phyloP scores from a whole-genome alignment of 2,888 invertebrate genomes.

The Sarcophaga rosellei region DNA sequence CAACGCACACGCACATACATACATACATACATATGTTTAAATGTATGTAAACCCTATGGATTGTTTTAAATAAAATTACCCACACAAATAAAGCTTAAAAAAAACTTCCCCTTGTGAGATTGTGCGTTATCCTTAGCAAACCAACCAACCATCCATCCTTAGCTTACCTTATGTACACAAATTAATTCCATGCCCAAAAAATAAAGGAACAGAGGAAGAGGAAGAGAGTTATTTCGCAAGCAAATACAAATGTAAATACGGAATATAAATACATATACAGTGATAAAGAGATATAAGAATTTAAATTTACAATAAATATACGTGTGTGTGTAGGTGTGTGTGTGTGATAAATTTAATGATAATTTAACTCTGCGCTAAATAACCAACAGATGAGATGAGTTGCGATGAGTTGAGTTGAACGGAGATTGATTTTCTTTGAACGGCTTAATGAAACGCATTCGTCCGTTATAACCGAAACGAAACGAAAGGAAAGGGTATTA shows the following conservation, averaged over 20 bases:
- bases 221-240: slow-evolving; percentile 28
- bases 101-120: too few species aligned
- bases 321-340: too few species aligned
- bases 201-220: too few species aligned
- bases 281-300: slow-evolving; percentile 30
- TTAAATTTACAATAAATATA: too few species aligned
- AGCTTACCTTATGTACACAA: slow-evolving; percentile 63
- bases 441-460: slow-evolving; percentile 63
- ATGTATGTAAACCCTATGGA: too few species aligned
- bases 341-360: slow-evolving; percentile 62
- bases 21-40: background rate
- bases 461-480: slow-evolving; percentile 55
- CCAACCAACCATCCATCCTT: slow-evolving; percentile 57
- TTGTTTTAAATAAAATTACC: too few species aligned
- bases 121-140: background rate
- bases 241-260: background rate
- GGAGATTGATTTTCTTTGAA: slow-evolving; percentile 68
- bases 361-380: slow-evolving; percentile 57
- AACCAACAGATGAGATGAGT: background rate
- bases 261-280: background rate
- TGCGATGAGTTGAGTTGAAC: background rate
- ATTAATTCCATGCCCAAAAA: slow-evolving; percentile 29
- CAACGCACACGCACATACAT: slow-evolving; percentile 10
- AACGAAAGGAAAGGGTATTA: slow-evolving; percentile 65
- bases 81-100: slow-evolving; percentile 18